Evolutionary conservation across 2,888 invertebrate species (phyloP).

Genomic region (Sminthurides aquaticus): DNA sequence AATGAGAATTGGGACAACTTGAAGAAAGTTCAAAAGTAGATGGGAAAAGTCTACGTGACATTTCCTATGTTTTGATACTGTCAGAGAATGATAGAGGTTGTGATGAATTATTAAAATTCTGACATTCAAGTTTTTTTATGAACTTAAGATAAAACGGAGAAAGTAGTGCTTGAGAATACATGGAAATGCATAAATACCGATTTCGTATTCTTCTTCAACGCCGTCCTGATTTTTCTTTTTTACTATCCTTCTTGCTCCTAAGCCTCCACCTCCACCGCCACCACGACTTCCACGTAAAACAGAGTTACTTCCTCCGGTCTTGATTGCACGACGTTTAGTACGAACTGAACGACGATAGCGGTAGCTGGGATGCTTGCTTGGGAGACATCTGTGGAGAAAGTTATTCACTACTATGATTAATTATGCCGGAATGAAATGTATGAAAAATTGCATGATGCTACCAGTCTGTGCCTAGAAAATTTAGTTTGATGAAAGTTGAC

Average conservation of each 20-base stretch:
- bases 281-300: constrained; percentile 25
- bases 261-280: constrained; percentile 36
- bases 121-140: too few relatives aligned
- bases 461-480: too few relatives aligned
- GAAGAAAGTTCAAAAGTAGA: background rate
- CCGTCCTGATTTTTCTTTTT: constrained; percentile 29
- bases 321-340: constrained; percentile 51
- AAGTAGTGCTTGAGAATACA: too few relatives aligned
- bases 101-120: too few relatives aligned
- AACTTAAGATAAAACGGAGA: too few relatives aligned
- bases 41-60: too few relatives aligned
- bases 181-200: constrained; percentile 45
- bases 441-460: too few relatives aligned
- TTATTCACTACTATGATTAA: too few relatives aligned
- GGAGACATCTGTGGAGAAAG: constrained; percentile 57
- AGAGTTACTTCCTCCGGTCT: constrained; percentile 31
- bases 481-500: too few relatives aligned
- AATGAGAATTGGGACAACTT: too few relatives aligned
- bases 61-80: too few relatives aligned
- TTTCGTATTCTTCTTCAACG: constrained; percentile 44
- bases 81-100: too few relatives aligned
- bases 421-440: background rate
- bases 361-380: constrained; percentile 78
- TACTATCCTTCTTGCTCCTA: constrained; percentile 23
- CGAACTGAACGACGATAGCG: constrained; percentile 66